These are phyloP conservation scores for Zenarchopterus dispar DNA, from an alignment of 2,797 vertebrate genomes.

Conservation along the genomic window DNA sequence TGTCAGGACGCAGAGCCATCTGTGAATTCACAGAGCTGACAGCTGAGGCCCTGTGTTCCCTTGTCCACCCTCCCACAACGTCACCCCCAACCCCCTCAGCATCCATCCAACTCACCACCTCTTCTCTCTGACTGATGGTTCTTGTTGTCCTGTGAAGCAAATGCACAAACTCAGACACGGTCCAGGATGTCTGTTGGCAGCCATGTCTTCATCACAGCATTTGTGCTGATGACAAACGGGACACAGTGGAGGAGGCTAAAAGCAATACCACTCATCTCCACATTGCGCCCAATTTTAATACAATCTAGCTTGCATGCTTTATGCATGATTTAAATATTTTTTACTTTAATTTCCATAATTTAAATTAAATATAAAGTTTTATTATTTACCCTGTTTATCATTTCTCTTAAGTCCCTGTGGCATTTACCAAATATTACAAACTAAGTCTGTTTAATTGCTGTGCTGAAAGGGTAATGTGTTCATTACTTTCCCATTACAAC, in stretches of 20 bases:
- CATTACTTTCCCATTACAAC: too few relatives aligned
- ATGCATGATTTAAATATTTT: background rate
- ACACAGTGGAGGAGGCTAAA: constrained; percentile 25
- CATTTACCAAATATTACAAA: too few relatives aligned
- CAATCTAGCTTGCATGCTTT: constrained; percentile 1
- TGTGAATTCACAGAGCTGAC: constrained; percentile 72
- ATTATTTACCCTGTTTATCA: background rate
- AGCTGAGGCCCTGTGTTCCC: constrained; percentile 68
- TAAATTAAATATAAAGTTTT: background rate
- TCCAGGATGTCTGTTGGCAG: constrained; percentile 62
- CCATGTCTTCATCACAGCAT: constrained; percentile 66
- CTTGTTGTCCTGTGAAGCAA: constrained; percentile 56
- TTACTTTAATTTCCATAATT: constrained; percentile 10
- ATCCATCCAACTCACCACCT: constrained; percentile 44
- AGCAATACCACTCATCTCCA: constrained; percentile 21
- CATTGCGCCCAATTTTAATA: background rate
- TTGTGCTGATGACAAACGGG: constrained; percentile 56
- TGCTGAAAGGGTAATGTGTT: too few relatives aligned
- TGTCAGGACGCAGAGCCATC: constrained; percentile 73
- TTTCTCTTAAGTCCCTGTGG: background rate
- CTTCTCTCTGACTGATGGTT: constrained; percentile 63
- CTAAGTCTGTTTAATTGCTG: too few relatives aligned
- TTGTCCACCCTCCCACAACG: constrained; percentile 55
- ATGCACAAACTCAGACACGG: constrained; percentile 61
- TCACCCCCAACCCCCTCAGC: constrained; percentile 44